Percentiles rank a stretch among this genome's conserved stretches.
These are phyloP conservation scores for Meloidogyne chitwoodi DNA, from an alignment of 1,140 invertebrate genomes.

Conservation along the genomic window DNA sequence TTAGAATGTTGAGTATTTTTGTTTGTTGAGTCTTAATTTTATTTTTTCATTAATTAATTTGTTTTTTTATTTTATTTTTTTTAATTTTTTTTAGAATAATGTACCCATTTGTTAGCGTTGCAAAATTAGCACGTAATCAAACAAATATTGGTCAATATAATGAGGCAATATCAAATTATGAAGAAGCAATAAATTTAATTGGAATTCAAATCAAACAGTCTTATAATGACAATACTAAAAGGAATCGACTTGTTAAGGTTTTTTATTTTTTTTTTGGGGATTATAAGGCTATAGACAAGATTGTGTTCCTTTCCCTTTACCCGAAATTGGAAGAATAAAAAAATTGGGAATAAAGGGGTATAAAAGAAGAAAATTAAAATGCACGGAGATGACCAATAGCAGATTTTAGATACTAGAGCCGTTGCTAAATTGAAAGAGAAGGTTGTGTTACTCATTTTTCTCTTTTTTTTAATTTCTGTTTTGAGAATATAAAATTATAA, in stretches of 20 bases:
- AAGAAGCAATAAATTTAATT: constrained; percentile 11
- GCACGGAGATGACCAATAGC: too few relatives aligned
- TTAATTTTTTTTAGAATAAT: not conserved
- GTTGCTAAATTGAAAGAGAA: too few relatives aligned
- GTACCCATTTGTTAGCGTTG: constrained; percentile 15
- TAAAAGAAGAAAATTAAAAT: too few relatives aligned
- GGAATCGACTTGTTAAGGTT: constrained; percentile 27
- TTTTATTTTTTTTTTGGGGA: not conserved
- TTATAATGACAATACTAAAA: constrained; percentile 6
- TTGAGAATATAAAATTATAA: not conserved
- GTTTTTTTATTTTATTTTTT: not conserved
- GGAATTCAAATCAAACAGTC: not conserved
- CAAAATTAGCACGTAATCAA: constrained; percentile 20
- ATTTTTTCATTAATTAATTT: not conserved
- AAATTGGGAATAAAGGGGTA: too few relatives aligned
- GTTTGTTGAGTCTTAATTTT: not conserved
- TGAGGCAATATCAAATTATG: constrained; percentile 7
- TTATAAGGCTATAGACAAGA: too few relatives aligned
- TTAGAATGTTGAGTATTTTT: not conserved
- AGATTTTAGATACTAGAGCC: too few relatives aligned
- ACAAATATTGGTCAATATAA: constrained; percentile 19
- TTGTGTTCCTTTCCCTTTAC: too few relatives aligned
- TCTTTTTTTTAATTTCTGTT: too few relatives aligned
- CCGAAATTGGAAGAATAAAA: too few relatives aligned
- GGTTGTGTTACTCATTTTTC: too few relatives aligned